Percentiles rank a stretch among this genome's conserved stretches.
These are phyloP conservation scores for Agrotis exclamationis DNA, from an alignment of 2,888 invertebrate species.

Conservation along the genomic window DNA sequence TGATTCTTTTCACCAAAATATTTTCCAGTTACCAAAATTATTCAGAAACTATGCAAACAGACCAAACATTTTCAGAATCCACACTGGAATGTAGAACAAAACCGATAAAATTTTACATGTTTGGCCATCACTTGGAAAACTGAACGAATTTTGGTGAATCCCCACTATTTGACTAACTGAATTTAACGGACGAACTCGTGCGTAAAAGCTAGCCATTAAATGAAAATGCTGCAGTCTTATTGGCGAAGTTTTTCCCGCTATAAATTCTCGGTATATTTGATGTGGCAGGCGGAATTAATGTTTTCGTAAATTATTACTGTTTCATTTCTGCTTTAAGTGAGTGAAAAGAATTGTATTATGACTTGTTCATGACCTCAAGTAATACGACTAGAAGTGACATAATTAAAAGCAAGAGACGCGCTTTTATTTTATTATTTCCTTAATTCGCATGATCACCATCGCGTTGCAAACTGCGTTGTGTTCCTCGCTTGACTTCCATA, in stretches of 20 bases:
- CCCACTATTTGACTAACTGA: conserved; percentile 56
- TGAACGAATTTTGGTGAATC: conserved; percentile 36
- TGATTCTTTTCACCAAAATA: background rate
- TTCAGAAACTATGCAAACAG: conserved; percentile 6
- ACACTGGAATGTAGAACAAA: conserved; percentile 21
- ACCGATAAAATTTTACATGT: conserved; percentile 63
- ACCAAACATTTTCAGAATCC: conserved; percentile 12
- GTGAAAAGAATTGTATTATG: conserved; percentile 16
- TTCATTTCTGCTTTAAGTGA: conserved; percentile 32
- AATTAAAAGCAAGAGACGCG: too few species aligned
- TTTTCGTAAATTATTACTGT: conserved; percentile 46
- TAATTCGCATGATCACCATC: too few species aligned
- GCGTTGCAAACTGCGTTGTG: too few species aligned
- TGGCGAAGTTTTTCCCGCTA: conserved; percentile 54
- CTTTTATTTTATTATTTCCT: too few species aligned
- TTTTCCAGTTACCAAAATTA: conserved; percentile 11
- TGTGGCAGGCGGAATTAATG: conserved; percentile 49
- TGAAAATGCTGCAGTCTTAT: conserved; percentile 53
- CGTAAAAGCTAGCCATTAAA: conserved; percentile 56
- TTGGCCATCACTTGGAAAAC: conserved; percentile 48
- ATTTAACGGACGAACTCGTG: conserved; percentile 37
- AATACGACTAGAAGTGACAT: background rate
- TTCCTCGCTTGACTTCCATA: too few species aligned
- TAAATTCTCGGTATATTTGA: conserved; percentile 58
- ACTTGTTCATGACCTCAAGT: background rate